A percentile compares a stretch with the other conserved stretches of the same genome.
Conservation (phyloP, 2,888 invertebrate species). For the Drosophila formosana region DNA sequence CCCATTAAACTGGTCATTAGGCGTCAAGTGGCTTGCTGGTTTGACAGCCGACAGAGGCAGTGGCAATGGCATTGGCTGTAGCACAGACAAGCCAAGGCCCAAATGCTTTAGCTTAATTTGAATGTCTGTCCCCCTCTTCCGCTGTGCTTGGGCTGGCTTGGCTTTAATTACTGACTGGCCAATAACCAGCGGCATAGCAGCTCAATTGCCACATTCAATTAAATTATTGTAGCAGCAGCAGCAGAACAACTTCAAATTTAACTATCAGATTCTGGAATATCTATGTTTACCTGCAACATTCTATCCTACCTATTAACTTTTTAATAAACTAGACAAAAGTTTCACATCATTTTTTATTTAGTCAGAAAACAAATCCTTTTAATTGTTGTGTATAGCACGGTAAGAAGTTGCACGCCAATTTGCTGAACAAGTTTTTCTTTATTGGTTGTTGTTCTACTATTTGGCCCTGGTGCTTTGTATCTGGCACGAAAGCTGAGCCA, state of each 20-base stretch:
- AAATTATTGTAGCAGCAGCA: constrained; percentile 60
- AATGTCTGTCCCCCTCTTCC: constrained; percentile 27
- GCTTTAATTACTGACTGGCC: constrained; percentile 69
- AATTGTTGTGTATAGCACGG: constrained; percentile 56
- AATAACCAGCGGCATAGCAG: constrained; percentile 44
- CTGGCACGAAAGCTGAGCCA: constrained; percentile 41
- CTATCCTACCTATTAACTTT: constrained; percentile 1
- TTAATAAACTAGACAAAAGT: constrained; percentile 32
- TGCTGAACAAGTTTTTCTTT: constrained; percentile 57
- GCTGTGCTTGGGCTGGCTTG: constrained; percentile 28
- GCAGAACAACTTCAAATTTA: constrained; percentile 53
- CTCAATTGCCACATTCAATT: constrained; percentile 64
- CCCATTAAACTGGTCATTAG: constrained; percentile 77
- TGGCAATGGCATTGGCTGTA: constrained; percentile 40
- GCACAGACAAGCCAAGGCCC: constrained; percentile 46
- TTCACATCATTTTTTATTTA: constrained; percentile 32
- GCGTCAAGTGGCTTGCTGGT: constrained; percentile 74
- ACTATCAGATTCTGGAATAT: constrained; percentile 12
- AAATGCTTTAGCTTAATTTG: constrained; percentile 76
- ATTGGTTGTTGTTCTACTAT: constrained; percentile 26
- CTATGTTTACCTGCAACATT: constrained; percentile 1
- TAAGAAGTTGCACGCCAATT: constrained; percentile 61
- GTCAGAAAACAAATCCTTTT: constrained; percentile 64
- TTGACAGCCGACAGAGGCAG: constrained; percentile 47
- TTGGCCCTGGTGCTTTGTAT: constrained; percentile 20